Evolutionary conservation across 2,888 invertebrate species (phyloP).

Genomic region (Drosophila acutilabella): DNA sequence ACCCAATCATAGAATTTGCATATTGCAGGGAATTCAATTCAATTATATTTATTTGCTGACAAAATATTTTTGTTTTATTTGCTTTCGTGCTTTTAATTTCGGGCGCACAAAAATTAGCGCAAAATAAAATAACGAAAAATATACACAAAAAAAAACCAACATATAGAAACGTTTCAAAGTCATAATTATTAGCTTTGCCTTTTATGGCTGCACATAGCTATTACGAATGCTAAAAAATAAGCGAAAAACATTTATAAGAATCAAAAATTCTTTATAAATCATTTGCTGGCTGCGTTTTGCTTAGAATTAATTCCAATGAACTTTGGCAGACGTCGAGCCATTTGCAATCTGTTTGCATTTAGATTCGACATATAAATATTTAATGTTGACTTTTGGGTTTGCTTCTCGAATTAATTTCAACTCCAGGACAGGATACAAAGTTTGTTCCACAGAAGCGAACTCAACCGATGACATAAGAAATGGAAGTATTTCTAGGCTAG

Average conservation of each 20-base stretch:
- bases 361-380: conserved; percentile 16
- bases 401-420: conserved; percentile 30
- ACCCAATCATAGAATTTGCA: conserved; percentile 37
- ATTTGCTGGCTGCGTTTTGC: conserved; percentile 56
- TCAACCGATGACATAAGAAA: conserved; percentile 46
- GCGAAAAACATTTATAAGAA: conserved; percentile 26
- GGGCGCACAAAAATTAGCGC: conserved; percentile 23
- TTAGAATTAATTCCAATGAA: conserved; percentile 68
- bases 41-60: conserved; percentile 36
- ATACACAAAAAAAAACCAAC: conserved; percentile 19
- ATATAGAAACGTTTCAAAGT: conserved; percentile 54
- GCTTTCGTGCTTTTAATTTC: conserved; percentile 20
- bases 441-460: conserved; percentile 12
- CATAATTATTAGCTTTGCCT: conserved; percentile 71
- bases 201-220: conserved; percentile 58
- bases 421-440: conserved; percentile 31
- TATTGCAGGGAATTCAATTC: conserved; percentile 35
- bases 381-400: conserved; percentile 27
- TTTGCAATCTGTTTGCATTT: conserved; percentile 72
- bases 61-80: conserved; percentile 54
- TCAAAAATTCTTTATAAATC: conserved; percentile 72
- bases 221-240: conserved; percentile 37
- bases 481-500: conserved; percentile 41
- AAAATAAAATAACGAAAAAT: conserved; percentile 21
- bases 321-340: conserved; percentile 57